Percentiles rank a stretch among this genome's conserved stretches.
Conservation (phyloP, 64 coral and sea anemone species). For the Platygyra sinensis region DNA sequence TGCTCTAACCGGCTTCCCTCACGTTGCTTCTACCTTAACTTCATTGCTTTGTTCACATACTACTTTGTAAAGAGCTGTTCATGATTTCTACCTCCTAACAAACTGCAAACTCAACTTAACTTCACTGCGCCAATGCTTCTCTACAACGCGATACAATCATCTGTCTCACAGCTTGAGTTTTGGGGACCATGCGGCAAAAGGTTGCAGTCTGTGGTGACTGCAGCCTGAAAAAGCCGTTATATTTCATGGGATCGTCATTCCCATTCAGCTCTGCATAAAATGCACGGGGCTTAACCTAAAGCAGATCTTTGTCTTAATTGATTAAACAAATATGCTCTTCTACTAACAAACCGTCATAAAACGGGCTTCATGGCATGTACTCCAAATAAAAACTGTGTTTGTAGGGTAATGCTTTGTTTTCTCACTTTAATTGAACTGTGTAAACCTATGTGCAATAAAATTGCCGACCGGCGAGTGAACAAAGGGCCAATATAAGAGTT, state of each 20-base stretch:
- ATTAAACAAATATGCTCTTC: neutral
- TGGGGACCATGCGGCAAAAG: no score
- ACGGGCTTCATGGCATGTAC: neutral
- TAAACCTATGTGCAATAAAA: conserved; percentile 12
- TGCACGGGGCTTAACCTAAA: neutral
- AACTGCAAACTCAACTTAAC: no score
- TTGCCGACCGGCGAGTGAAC: neutral
- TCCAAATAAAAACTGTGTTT: conserved; percentile 3
- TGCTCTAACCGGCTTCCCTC: no score
- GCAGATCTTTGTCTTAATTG: neutral
- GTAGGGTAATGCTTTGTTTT: neutral
- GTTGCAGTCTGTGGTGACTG: neutral
- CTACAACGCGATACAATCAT: no score
- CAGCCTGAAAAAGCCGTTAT: neutral
- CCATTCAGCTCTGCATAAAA: neutral
- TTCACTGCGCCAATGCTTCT: no score
- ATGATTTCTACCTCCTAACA: no score
- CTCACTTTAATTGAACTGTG: conserved; percentile 4
- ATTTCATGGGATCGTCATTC: neutral
- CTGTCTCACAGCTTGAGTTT: no score
- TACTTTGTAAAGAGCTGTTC: no score
- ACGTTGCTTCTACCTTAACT: no score
- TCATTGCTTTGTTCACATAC: no score
- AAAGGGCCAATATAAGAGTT: conserved; percentile 4
- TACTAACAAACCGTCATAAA: neutral